Evolutionary conservation across 64 coral and sea anemone species (phyloP), one percentile per base, ranked within the genome.

Genomic region (Stylophora pistillata): DNA sequence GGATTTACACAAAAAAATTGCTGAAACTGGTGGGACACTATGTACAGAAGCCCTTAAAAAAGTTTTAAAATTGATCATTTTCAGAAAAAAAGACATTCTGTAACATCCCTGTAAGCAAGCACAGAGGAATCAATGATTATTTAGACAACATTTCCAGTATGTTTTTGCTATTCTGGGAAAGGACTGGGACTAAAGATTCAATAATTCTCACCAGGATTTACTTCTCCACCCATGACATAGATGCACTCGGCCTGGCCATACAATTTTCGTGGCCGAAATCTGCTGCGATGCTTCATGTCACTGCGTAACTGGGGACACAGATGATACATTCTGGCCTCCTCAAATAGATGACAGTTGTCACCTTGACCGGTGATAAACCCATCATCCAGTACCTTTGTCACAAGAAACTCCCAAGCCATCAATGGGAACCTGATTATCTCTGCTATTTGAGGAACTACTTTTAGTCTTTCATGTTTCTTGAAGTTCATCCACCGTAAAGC

Each of bases 291-390:
- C 2, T 33, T 81, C 56, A 81, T 62, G 28, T 61, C 13, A 5
- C 9, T 32, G 13, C 58, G 55, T 16, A 81, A 33, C 28, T 92
- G 87, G 41, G 96, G 96, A 23, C 86, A 82, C 18, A 98, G 72
- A 26, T 98, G 96, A 55, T 92, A 98, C 65, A 92, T 98, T 86
- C 94, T 89, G 55, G 95, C 95, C 74, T 98, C 95, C 61, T 94
- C 83, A 31, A 98, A 82, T 1, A 98, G 96, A 56, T 98, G 86
- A 11, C 71, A 84, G 56, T 89, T 89, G 5, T 63, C 78, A 15
- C 74, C 57, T 26, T 47, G 58, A 17, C 85, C 81, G 64, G 79
- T 86, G 84, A 98, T 95, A 31, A 98, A 75, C 15, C 93, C 86
- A 11, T 89, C 92, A 66, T 72, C 61, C 77, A 95, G 81, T 18